Evolutionary conservation across 2,888 invertebrate genomes (phyloP).

Genomic region (Pocota personata): DNA sequence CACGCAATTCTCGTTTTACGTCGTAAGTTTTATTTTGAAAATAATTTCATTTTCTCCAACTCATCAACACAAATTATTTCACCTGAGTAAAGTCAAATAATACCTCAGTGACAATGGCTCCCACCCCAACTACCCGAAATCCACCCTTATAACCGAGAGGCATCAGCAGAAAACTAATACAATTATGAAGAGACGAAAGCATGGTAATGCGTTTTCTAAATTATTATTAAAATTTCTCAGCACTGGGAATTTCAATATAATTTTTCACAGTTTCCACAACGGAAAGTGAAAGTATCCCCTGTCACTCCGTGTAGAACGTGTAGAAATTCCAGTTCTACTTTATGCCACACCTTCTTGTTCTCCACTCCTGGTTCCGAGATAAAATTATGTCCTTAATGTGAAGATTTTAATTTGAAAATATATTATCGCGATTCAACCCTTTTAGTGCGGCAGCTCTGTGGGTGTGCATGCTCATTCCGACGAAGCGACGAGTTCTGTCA

Average conservation of each 20-base stretch:
- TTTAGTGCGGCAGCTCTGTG: constrained; percentile 22
- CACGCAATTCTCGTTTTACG: neutral
- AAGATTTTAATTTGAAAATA: constrained; percentile 82
- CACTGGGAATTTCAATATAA: constrained; percentile 60
- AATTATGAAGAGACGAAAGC: constrained; percentile 71
- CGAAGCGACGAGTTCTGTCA: constrained; percentile 50
- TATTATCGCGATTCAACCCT: constrained; percentile 73
- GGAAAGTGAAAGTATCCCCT: constrained; percentile 49
- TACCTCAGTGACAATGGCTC: constrained; percentile 44
- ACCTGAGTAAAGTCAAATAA: constrained; percentile 56
- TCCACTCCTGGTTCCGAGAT: constrained; percentile 74
- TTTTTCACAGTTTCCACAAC: constrained; percentile 66
- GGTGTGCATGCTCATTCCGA: constrained; percentile 47
- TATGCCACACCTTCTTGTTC: constrained; percentile 54
- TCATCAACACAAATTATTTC: constrained; percentile 66
- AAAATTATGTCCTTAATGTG: constrained; percentile 81
- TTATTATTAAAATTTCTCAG: constrained; percentile 68
- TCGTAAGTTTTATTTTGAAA: neutral
- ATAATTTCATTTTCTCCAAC: constrained; percentile 51
- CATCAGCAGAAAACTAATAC: constrained; percentile 50
- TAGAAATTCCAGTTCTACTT: constrained; percentile 54
- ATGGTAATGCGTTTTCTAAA: constrained; percentile 68
- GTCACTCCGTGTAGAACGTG: constrained; percentile 31
- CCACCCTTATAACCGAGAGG: neutral
- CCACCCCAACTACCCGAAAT: neutral